Percentiles rank a stretch among this genome's conserved stretches.
Conservation (phyloP, 2,888 invertebrate genomes). For the Nipponacmea schrenckii region DNA sequence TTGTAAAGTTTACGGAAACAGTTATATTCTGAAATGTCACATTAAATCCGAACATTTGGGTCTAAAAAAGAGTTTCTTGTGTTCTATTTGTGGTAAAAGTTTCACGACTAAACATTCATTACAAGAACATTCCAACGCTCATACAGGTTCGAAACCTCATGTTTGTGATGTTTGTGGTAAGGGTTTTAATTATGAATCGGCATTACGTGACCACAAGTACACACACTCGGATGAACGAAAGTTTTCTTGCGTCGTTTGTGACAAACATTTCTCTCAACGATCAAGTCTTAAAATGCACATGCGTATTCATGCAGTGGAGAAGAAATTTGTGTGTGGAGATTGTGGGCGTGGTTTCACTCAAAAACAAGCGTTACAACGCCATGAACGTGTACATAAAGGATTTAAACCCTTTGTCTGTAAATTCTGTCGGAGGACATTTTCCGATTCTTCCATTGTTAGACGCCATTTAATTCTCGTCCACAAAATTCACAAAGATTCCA, state of each 20-base stretch:
- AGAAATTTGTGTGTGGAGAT: constrained; percentile 61
- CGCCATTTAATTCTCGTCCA: constrained; percentile 54
- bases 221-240: constrained; percentile 60
- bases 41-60: constrained; percentile 48
- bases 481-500: constrained; percentile 49
- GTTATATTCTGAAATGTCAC: constrained; percentile 44
- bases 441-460: constrained; percentile 50
- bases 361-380: constrained; percentile 68
- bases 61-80: constrained; percentile 46
- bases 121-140: constrained; percentile 50
- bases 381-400: constrained; percentile 68
- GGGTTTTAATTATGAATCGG: constrained; percentile 52
- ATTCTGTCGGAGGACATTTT: constrained; percentile 65
- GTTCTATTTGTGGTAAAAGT: constrained; percentile 56
- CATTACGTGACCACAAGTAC: constrained; percentile 57
- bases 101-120: constrained; percentile 56
- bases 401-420: constrained; percentile 66
- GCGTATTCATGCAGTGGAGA: constrained; percentile 65
- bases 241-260: constrained; percentile 65
- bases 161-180: constrained; percentile 53
- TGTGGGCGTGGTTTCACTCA: constrained; percentile 69
- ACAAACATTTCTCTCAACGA: constrained; percentile 64
- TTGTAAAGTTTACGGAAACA: constrained; percentile 43
- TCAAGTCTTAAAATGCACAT: constrained; percentile 67
- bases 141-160: constrained; percentile 50